Evolutionary conservation across 2,888 invertebrate genomes (phyloP).

Genomic region (Drosophila mercatorum): DNA sequence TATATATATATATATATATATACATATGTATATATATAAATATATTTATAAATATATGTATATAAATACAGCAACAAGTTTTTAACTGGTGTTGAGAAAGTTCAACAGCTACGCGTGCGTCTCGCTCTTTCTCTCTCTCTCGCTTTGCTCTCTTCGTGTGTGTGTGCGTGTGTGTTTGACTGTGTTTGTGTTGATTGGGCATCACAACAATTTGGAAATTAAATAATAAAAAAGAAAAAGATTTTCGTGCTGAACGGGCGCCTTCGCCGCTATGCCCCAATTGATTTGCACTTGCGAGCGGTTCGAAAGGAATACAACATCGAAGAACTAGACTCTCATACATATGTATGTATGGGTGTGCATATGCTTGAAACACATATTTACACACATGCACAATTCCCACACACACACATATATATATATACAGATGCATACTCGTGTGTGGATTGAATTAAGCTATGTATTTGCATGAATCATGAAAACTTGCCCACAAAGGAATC

Average conservation of each 20-base stretch:
- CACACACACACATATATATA: neutral
- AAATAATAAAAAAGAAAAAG: conserved; percentile 8
- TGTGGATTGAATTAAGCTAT: neutral
- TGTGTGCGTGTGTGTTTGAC: conserved; percentile 3
- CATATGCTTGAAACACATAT: neutral
- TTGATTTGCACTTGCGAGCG: conserved; percentile 45
- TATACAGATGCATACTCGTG: neutral
- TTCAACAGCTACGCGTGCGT: conserved; percentile 38
- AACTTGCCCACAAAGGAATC: conserved; percentile 4
- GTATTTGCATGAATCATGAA: conserved; percentile 7
- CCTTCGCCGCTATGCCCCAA: conserved; percentile 34
- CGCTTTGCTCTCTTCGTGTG: neutral
- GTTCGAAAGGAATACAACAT: conserved; percentile 25
- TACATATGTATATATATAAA: neutral
- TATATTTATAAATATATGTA: neutral
- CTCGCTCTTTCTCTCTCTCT: neutral
- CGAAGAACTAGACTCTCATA: conserved; percentile 30
- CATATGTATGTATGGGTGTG: too few relatives aligned
- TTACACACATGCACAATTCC: neutral
- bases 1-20: neutral
- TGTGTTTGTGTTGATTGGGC: conserved; percentile 9
- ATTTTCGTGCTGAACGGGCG: conserved; percentile 36
- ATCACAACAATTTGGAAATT: conserved; percentile 25
- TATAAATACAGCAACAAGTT: conserved; percentile 46
- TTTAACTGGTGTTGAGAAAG: conserved; percentile 49